Conservation (phyloP, 2,888 invertebrate species). For the Petrophora chlorosata region DNA sequence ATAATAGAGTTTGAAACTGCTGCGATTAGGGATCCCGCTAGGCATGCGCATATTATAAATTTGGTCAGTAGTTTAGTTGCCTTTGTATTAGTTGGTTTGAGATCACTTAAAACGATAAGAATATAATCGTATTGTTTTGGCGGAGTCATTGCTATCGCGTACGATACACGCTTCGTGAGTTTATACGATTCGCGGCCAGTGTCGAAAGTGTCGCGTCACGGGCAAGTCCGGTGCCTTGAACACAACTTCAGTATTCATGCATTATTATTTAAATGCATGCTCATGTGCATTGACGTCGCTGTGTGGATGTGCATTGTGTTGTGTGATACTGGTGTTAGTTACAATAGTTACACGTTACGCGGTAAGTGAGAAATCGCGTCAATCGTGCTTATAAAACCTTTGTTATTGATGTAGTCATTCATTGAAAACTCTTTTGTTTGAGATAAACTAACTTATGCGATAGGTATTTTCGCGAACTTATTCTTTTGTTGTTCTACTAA, state of each 20-base stretch:
- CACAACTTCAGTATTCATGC: constrained; percentile 23
- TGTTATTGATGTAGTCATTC: background rate
- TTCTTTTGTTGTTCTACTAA: too few species aligned
- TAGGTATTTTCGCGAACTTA: too few species aligned
- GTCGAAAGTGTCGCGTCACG: constrained; percentile 47
- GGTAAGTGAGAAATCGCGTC: constrained; percentile 24
- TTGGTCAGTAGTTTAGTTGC: constrained; percentile 24
- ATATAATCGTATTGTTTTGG: constrained; percentile 32
- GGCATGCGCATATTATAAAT: too few species aligned
- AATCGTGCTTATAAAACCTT: background rate
- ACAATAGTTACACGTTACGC: constrained; percentile 26
- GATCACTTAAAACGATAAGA: constrained; percentile 24
- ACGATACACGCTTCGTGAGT: constrained; percentile 14
- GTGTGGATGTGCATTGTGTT: constrained; percentile 29
- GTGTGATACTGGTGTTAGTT: constrained; percentile 28
- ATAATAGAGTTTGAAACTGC: too few species aligned
- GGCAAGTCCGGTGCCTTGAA: constrained; percentile 31
- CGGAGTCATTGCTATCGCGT: constrained; percentile 37
- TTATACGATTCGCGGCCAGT: constrained; percentile 40
- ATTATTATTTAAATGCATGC: constrained; percentile 29
- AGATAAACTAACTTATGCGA: too few species aligned
- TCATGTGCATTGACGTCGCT: constrained; percentile 20
- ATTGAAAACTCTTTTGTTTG: too few species aligned
- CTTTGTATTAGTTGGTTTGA: constrained; percentile 13
- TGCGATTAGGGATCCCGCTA: too few species aligned